Conservation (phyloP, 2,797 vertebrate genomes). For the Hephaestus fuliginosus region DNA sequence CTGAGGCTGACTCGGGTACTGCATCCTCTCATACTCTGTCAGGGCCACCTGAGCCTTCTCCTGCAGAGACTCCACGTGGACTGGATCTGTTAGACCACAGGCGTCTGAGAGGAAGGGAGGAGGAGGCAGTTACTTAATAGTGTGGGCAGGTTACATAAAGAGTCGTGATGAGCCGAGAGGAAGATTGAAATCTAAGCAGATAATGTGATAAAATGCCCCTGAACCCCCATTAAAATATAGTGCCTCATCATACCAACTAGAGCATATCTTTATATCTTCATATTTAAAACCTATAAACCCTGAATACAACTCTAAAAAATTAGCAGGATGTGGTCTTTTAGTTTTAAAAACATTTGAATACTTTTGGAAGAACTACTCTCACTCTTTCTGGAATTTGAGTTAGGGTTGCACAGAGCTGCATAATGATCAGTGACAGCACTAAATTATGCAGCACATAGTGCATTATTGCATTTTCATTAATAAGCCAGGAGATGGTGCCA, state of each 20-base stretch:
- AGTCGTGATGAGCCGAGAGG: conserved; percentile 68
- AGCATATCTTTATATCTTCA: too few species aligned
- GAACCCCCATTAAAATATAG: conserved; percentile 30
- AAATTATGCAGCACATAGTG: conserved; percentile 28
- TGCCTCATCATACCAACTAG: background rate
- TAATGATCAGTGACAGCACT: conserved; percentile 12
- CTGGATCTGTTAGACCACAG: conserved; percentile 93
- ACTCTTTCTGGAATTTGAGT: background rate
- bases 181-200: conserved; percentile 39
- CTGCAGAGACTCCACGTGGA: conserved; percentile 94
- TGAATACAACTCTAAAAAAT: background rate
- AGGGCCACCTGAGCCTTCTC: conserved; percentile 97
- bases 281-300: background rate
- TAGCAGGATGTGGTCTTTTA: background rate
- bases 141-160: conserved; percentile 78
- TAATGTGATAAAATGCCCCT: conserved; percentile 33
- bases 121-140: conserved; percentile 67
- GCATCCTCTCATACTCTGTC: conserved; percentile 93
- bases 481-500: conserved; percentile 75
- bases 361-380: background rate
- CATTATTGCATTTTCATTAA: conserved; percentile 47
- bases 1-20: conserved; percentile 94
- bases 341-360: background rate
- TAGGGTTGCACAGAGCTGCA: conserved; percentile 1
- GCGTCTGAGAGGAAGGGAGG: conserved; percentile 85